Base-by-base conservation (phyloP, 2,888 invertebrate genomes). In the Osedax frankpressi region DNA sequence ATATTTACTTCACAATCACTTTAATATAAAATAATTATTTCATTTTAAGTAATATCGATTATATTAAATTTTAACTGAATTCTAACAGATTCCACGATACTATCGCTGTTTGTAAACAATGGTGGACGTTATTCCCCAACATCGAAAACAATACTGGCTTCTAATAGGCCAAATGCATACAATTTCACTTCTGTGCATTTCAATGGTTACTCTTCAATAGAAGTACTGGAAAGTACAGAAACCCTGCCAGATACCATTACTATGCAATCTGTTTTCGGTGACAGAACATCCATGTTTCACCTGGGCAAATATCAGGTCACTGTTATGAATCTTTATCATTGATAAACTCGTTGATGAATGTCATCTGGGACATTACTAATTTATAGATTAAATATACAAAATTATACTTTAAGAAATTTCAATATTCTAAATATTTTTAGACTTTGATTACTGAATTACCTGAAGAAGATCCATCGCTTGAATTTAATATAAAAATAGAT, bases 401-500 rank as follows among this genome's bases (percentile, higher is more conserved):
- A n/a, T n/a, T n/a, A n/a, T n/a, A n/a, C n/a, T n/a, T n/a, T n/a
- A n/a, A n/a, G n/a, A n/a, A n/a, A n/a, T n/a, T n/a, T n/a, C n/a
- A n/a, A n/a, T n/a, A n/a, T n/a, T n/a, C n/a, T n/a, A n/a, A n/a
- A n/a, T n/a, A n/a, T n/a, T n/a, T n/a, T n/a, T n/a, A 44, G 44
- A 44, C 6, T 19, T 44, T 44, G 19, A 19, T 44, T 6, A 44
- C 44, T 19, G 44, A 44, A 44, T 75, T 81, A 2, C 78, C 79
- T 19, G 73, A 73, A 11, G 78, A 77, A 27, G 78, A 77, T 30
- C 80, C 80, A 2, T 78, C 80, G 60, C 72, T 81, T 14, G 75
- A 77, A 76, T 81, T 79, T 77, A 79, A 80, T 14, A 65, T 79
- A 62, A 28, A 70, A 14, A 71, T 75, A 3, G 75, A 75, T 44